Conservation (phyloP, 2,888 invertebrate genomes). For the Cotesia congregata region DNA sequence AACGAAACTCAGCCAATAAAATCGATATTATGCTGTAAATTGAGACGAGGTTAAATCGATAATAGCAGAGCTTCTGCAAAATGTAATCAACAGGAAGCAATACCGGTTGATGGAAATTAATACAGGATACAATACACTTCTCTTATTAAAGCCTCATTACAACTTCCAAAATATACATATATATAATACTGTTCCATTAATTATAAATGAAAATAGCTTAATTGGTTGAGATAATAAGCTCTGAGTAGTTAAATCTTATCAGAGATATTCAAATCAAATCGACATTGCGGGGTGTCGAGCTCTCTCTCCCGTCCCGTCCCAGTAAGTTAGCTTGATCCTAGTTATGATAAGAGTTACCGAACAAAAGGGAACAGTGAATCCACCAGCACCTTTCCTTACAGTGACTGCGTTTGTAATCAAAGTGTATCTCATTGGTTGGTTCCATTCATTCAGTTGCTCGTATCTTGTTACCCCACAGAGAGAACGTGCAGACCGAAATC, state of each 20-base stretch:
- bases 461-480: conserved; percentile 12
- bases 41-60: too few relatives aligned
- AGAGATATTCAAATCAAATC: not conserved
- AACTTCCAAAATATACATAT: too few relatives aligned
- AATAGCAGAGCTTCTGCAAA: too few relatives aligned
- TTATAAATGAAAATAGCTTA: not conserved
- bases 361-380: conserved; percentile 3
- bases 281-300: not conserved
- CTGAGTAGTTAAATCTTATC: not conserved
- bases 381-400: conserved; percentile 5
- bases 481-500: conserved; percentile 22
- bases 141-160: too few relatives aligned
- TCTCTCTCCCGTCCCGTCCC: not conserved
- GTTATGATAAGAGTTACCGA: not conserved
- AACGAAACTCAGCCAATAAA: too few relatives aligned
- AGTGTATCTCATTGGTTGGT: not conserved
- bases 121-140: too few relatives aligned
- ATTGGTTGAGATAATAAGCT: not conserved
- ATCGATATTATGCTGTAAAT: too few relatives aligned
- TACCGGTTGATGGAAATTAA: too few relatives aligned
- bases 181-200: too few relatives aligned
- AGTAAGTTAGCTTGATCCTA: conserved; percentile 7
- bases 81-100: too few relatives aligned
- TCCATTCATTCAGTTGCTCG: not conserved
- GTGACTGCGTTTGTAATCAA: not conserved